Base-by-base conservation (phyloP, 2,888 invertebrate species). In the Torymus auratus region DNA sequence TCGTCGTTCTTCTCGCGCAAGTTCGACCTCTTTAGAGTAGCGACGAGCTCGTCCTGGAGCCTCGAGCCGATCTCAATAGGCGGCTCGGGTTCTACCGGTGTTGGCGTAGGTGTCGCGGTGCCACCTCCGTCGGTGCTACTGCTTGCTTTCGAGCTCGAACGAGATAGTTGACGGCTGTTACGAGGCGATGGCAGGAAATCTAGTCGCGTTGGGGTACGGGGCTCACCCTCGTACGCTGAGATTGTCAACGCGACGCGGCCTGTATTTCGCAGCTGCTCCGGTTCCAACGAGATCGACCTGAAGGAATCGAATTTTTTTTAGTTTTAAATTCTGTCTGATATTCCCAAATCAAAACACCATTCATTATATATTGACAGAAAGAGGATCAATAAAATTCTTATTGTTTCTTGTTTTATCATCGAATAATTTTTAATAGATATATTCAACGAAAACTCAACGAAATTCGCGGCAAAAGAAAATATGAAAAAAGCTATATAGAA, bases 21-120 rank as follows among this genome's bases (percentile, higher is more conserved):
- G 92, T 96, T 95, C 72, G 96, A 95, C 88, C 96, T 93, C 85
- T 95, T 95, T 79, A 96, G 91, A 2, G 96, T 96, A 79, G 95
- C 93, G 72, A 93, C 94, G 84, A 96, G 91, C 91, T 96, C 96
- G 79, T 94, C 94, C 86, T 95, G 95, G 79, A 96, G 91, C 86
- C 94, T 93, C 85, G 94, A 94, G 15, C 93, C 92, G 69, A 94
- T 93, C 0, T 94, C 93, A 67, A 92, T 92, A 7, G 41, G 41
- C 0, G 75, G 88, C 3, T 88, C 86, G 84, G 92, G 92, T 77
- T 92, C 92, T 73, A 79, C 71, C 11, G 80, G 17, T 12, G 73
- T 82, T 17, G 81, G 65, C 53, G 83, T 7, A 41, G 41, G 41
- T 1, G 41, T 41, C 7, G 1, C 41, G 7, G 41, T 41, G 41